A percentile compares a stretch with the other conserved stretches of the same genome.
Conservation (phyloP, 2,888 invertebrate genomes). For the Caenorhabditis becei region DNA sequence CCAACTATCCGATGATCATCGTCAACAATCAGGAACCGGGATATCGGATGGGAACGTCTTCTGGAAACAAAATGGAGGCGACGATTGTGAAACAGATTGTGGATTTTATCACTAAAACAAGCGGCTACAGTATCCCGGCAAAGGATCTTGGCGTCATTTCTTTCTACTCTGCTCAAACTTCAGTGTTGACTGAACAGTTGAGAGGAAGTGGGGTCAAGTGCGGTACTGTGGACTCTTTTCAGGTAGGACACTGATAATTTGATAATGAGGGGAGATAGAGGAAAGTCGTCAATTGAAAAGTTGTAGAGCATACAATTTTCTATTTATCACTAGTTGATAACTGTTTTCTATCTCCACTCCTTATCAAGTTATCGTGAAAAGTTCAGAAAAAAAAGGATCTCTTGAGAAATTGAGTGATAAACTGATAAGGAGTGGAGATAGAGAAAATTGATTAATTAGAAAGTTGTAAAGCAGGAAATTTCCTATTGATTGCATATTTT, state of each 20-base stretch:
- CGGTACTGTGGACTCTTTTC: constrained; percentile 42
- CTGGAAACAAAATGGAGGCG: background rate
- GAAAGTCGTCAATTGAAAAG: too few species aligned
- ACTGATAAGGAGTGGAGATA: too few species aligned
- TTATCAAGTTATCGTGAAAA: too few species aligned
- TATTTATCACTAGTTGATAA: too few species aligned
- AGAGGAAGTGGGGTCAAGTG: constrained; percentile 29
- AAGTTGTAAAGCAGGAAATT: too few species aligned
- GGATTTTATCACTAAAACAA: background rate
- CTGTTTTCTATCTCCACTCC: too few species aligned
- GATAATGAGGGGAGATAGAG: too few species aligned
- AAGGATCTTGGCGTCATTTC: constrained; percentile 38
- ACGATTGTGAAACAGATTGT: background rate
- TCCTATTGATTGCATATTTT: too few species aligned
- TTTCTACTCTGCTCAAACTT: constrained; percentile 33
- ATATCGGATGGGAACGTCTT: background rate
- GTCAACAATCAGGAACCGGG: background rate
- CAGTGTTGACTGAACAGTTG: constrained; percentile 21
- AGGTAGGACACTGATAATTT: background rate
- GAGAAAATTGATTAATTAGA: too few species aligned
- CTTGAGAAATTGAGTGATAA: too few species aligned
- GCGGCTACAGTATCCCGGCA: background rate
- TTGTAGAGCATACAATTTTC: too few species aligned
- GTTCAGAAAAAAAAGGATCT: too few species aligned
- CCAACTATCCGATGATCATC: constrained; percentile 16